A percentile compares a stretch with the other conserved stretches of the same genome.
phyloP scores from a whole-genome alignment of 2,797 vertebrate genomes.

The Neosalanx taihuensis region DNA sequence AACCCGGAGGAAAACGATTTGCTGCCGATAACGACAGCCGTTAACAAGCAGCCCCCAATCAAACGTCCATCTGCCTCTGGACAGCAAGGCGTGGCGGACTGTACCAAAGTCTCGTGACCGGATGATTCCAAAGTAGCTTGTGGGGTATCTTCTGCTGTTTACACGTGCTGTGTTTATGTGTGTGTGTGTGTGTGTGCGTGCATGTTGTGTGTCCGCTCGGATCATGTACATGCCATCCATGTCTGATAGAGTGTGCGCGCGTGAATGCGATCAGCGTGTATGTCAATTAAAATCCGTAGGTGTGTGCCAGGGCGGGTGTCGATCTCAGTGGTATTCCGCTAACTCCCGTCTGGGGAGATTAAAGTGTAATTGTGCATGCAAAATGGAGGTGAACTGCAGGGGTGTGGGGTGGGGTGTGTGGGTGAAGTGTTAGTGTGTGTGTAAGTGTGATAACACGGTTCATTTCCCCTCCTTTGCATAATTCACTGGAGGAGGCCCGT shows the following conservation, averaged over 20 bases:
- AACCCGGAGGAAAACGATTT: too few species aligned
- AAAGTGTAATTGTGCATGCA: background rate
- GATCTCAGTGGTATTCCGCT: background rate
- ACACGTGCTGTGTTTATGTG: background rate
- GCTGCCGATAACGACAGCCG: too few species aligned
- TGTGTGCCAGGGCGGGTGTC: background rate
- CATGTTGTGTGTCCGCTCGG: too few species aligned
- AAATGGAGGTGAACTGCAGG: background rate
- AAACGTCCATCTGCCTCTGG: too few species aligned
- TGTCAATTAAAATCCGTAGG: background rate
- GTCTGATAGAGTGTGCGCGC: background rate
- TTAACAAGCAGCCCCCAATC: too few species aligned
- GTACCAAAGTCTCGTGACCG: too few species aligned
- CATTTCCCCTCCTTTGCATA: constrained; percentile 20
- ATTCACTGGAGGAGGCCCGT: background rate
- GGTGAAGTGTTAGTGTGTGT: constrained; percentile 4
- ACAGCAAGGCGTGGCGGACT: too few species aligned
- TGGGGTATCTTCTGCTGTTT: background rate
- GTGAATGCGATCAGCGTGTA: background rate
- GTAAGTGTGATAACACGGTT: constrained; percentile 20
- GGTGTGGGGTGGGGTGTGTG: too few species aligned
- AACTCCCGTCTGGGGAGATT: background rate
- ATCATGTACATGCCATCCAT: too few species aligned
- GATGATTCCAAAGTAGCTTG: background rate
- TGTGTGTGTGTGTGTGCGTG: background rate